phyloP scores from a whole-genome alignment of 2,888 invertebrate species.

The Hypsopygia costalis region DNA sequence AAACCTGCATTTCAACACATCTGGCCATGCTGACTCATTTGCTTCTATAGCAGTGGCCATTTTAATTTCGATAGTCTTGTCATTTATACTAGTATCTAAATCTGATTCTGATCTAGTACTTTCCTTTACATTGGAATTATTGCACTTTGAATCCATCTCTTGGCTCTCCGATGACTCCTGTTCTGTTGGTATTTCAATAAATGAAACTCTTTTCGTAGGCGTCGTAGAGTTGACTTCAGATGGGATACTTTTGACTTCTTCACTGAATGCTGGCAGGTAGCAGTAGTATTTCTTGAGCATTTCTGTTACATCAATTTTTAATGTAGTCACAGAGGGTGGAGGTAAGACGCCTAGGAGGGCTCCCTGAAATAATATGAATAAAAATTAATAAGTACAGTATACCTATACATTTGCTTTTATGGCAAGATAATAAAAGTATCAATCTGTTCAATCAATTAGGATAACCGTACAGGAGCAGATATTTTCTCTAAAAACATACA shows the following conservation, averaged over 20 bases:
- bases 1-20: constrained; percentile 81
- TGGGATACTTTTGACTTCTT: constrained; percentile 39
- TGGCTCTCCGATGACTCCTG: constrained; percentile 11
- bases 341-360: constrained; percentile 86
- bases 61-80: constrained; percentile 53
- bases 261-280: constrained; percentile 72
- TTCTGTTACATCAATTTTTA: constrained; percentile 83
- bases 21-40: constrained; percentile 77
- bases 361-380: constrained; percentile 74
- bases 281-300: constrained; percentile 82
- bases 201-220: constrained; percentile 63
- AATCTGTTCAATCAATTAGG: too few relatives aligned
- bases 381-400: too few relatives aligned
- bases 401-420: too few relatives aligned
- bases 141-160: constrained; percentile 4
- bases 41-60: constrained; percentile 57
- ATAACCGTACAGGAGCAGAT: too few relatives aligned
- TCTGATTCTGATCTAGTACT: constrained; percentile 31
- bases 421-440: too few relatives aligned
- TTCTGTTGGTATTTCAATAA: constrained; percentile 54
- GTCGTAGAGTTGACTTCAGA: constrained; percentile 51
- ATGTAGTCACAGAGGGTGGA: constrained; percentile 86
- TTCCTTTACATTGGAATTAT: constrained; percentile 13
- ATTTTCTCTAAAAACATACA: too few relatives aligned
- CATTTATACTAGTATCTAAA: constrained; percentile 45